Base-by-base conservation (phyloP, 1,140 invertebrate genomes). In the Atopsyche davidsoni region DNA sequence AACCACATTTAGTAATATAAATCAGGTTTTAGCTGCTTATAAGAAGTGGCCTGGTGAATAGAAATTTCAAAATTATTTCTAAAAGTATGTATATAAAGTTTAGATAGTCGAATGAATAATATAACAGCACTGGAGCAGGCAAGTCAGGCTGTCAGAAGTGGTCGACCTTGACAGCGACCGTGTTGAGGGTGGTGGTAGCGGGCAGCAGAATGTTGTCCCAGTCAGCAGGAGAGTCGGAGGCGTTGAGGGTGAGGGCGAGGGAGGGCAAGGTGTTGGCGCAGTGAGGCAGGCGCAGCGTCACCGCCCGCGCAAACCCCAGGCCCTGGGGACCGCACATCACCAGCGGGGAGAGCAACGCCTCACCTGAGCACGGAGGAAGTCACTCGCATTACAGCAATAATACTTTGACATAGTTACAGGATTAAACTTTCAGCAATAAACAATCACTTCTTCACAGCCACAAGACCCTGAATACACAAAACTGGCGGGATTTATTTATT, bases 301-400 rank as follows among this genome's bases (percentile, higher is more conserved):
- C 89, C 14, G 92, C 89, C 59, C 82, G 80, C 21, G 82, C 68
- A 71, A 96, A 96, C 65, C 86, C 81, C 45, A 93, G 79, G 45
- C 92, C 92, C 73, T 91, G 87, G 9, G 93, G 93, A 41, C 93
- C 93, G 75, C 92, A 96, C 85, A 96, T 92, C 58, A 96, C 90
- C 56, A 96, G 75, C 34, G 93, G 93, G 62, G 89, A 92, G 41
- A 94, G 76, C 71, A 95, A 80, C 31, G 87, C 87, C 79, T 95
- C 91, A 82, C 91, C 92, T 93, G 66, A 13, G 67, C 67, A 53
- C 61, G 57, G 53, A 51, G 56, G n/a, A n/a, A n/a, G n/a, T n/a
- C n/a, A n/a, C n/a, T n/a, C n/a, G n/a, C n/a, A n/a, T n/a, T n/a
- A n/a, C n/a, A n/a, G n/a, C n/a, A 51, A 59, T 45, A 46, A 43